A percentile compares a stretch with the other conserved stretches of the same genome.
These are phyloP conservation scores for Trimorus sp. DNA, from an alignment of 2,888 invertebrate species.

Conservation along the genomic window DNA sequence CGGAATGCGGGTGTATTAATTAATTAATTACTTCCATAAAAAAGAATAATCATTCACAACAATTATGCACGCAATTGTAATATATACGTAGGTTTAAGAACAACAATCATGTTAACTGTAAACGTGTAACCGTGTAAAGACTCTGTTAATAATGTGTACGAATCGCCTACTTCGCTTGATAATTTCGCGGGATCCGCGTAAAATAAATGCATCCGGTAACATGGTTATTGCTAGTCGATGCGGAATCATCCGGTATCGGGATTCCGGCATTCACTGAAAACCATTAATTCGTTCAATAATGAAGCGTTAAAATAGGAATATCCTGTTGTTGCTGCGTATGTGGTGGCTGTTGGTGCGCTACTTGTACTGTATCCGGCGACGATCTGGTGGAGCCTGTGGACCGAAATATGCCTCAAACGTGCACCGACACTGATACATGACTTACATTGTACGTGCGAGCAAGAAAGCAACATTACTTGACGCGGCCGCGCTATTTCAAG, in stretches of 20 bases:
- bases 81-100: no score
- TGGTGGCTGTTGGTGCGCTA: constrained; percentile 38
- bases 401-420: constrained; percentile 63
- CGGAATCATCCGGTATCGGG: constrained; percentile 5
- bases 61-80: no score
- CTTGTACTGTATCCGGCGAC: constrained; percentile 48
- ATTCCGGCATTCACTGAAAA: constrained; percentile 19
- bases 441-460: constrained; percentile 52
- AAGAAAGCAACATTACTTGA: constrained; percentile 42
- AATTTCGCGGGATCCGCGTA: no score
- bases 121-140: no score
- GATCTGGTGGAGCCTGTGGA: constrained; percentile 59
- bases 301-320: constrained; percentile 52
- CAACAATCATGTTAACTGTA: no score
- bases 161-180: no score
- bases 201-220: no score
- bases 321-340: constrained; percentile 22
- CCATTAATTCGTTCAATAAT: constrained; percentile 33
- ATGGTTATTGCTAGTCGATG: background rate
- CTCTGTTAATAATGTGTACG: no score
- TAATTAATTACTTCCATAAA: no score
- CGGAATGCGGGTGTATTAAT: no score
- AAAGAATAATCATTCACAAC: no score
- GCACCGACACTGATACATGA: constrained; percentile 27
- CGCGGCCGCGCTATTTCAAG: constrained; percentile 65